Percentiles rank a stretch among this genome's conserved stretches.
Evolutionary conservation across 2,113 vertebrate species (phyloP).

Genomic region (Colinus virginianus): DNA sequence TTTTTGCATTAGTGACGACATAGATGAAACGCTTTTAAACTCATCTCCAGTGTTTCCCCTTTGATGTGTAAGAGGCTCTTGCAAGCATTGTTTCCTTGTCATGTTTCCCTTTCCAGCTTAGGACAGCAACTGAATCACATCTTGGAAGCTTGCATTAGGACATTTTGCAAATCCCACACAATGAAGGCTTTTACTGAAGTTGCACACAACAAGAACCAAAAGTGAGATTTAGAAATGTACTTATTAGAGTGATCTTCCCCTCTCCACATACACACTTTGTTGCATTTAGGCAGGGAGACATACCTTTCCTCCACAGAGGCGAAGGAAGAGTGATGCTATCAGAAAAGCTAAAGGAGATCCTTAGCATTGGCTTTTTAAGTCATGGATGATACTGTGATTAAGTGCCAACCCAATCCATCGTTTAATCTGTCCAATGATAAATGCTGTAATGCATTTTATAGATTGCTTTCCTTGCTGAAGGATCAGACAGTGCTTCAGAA

Average conservation of each 20-base stretch:
- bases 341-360: not conserved
- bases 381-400: not conserved
- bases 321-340: not conserved
- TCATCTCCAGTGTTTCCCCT: not conserved
- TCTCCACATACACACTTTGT: not conserved
- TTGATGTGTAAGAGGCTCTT: not conserved
- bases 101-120: not conserved
- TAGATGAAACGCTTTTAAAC: not conserved
- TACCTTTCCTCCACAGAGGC: not conserved
- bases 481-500: not conserved
- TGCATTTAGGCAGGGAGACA: not conserved
- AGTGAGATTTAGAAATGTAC: rapidly evolving
- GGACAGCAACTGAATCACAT: not conserved
- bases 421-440: not conserved
- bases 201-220: rapidly evolving
- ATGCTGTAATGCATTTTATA: not conserved
- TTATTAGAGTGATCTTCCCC: not conserved
- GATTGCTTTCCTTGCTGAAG: not conserved
- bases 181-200: not conserved
- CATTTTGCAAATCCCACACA: not conserved
- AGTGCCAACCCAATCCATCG: not conserved
- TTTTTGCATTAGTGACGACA: not conserved
- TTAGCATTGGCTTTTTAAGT: not conserved
- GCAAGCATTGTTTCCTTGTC: not conserved
- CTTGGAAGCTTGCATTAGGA: rapidly evolving